Evolutionary conservation across 2,888 invertebrate genomes (phyloP).

Genomic region (Aplocera efformata): DNA sequence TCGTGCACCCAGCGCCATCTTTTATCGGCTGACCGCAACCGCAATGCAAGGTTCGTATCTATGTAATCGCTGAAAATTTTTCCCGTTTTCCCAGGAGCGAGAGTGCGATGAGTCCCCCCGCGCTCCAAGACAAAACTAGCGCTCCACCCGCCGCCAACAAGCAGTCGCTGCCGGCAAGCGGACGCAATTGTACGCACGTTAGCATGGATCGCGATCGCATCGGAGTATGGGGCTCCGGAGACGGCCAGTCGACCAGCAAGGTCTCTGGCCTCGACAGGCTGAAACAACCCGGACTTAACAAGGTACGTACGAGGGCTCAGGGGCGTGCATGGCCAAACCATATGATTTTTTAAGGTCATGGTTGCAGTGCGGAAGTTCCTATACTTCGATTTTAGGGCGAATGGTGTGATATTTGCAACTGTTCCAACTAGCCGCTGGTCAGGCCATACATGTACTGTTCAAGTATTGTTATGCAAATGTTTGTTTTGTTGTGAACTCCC

Average conservation of each 20-base stretch:
- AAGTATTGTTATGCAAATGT: constrained; percentile 43
- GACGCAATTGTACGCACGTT: constrained; percentile 53
- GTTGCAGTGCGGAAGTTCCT: constrained; percentile 51
- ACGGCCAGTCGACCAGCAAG: constrained; percentile 76
- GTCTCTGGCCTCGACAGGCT: constrained; percentile 84
- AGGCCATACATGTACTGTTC: too few relatives aligned
- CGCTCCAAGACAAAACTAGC: constrained; percentile 63
- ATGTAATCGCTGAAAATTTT: constrained; percentile 67
- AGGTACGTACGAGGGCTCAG: constrained; percentile 68
- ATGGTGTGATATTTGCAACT: constrained; percentile 30
- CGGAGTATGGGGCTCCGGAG: constrained; percentile 82
- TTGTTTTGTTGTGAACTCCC: constrained; percentile 49
- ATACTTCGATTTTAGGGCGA: constrained; percentile 23
- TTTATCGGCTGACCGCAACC: constrained; percentile 56
- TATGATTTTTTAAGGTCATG: constrained; percentile 56
- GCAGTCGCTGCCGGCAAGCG: constrained; percentile 56
- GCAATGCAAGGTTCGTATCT: constrained; percentile 48
- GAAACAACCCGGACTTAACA: constrained; percentile 84
- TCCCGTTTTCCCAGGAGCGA: constrained; percentile 77
- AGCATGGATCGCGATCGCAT: constrained; percentile 82
- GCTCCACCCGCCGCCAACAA: constrained; percentile 41
- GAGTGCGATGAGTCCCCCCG: constrained; percentile 69
- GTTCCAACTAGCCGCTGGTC: constrained; percentile 5
- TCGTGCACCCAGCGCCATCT: constrained; percentile 60
- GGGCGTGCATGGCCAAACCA: constrained; percentile 27